Percentiles rank a stretch among this genome's conserved stretches.
These are phyloP conservation scores for Rhingia rostrata DNA, from an alignment of 2,888 invertebrate genomes.

Conservation along the genomic window DNA sequence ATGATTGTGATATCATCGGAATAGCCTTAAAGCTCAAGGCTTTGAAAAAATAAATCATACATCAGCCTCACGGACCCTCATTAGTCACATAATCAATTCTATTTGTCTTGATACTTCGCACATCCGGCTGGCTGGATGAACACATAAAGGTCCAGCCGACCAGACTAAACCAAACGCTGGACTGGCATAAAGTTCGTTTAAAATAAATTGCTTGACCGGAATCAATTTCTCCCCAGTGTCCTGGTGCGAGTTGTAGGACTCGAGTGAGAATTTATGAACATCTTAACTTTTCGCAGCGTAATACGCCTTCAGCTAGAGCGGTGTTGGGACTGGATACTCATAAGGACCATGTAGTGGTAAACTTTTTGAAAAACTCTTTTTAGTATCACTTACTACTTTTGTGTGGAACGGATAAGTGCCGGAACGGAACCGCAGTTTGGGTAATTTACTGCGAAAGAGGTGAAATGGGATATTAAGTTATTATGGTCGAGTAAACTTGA, in stretches of 20 bases:
- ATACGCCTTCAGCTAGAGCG: slow-evolving; percentile 33
- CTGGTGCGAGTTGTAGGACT: slow-evolving; percentile 18
- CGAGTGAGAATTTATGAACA: slow-evolving; percentile 60
- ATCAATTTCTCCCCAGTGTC: slow-evolving; percentile 56
- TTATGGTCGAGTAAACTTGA: slow-evolving; percentile 41
- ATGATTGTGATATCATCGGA: neutral
- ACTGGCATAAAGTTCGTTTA: slow-evolving; percentile 38
- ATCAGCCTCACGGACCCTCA: slow-evolving; percentile 34
- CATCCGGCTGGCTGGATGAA: neutral
- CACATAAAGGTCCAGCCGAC: slow-evolving; percentile 5
- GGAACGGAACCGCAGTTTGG: slow-evolving; percentile 33
- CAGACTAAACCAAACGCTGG: neutral
- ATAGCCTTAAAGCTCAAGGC: neutral
- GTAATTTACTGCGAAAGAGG: slow-evolving; percentile 59
- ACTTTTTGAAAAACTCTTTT: slow-evolving; percentile 54
- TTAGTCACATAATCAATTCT: slow-evolving; percentile 47
- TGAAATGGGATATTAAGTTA: slow-evolving; percentile 57
- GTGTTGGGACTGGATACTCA: slow-evolving; percentile 18
- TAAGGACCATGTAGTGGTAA: slow-evolving; percentile 47
- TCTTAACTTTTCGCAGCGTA: slow-evolving; percentile 59
- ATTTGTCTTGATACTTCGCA: slow-evolving; percentile 14
- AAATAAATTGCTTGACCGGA: slow-evolving; percentile 62
- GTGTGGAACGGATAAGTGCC: slow-evolving; percentile 49
- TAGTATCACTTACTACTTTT: slow-evolving; percentile 58
- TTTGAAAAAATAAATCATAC: slow-evolving; percentile 1